A percentile compares a stretch with the other conserved stretches of the same genome.
Evolutionary conservation across 2,113 vertebrate genomes (phyloP).

Genomic region (Grus americana): DNA sequence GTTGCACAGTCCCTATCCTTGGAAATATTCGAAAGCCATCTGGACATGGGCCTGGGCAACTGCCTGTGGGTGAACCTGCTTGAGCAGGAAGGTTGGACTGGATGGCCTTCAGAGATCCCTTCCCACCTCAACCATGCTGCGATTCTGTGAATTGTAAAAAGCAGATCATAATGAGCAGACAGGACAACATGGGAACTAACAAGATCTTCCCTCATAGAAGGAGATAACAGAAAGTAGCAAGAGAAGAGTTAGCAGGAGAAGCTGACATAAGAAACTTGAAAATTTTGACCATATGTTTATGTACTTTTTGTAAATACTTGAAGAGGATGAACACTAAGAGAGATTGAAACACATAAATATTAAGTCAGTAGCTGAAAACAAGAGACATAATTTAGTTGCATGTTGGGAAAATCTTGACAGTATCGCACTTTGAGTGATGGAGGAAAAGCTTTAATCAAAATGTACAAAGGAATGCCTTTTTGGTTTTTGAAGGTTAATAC

Average conservation of each 20-base stretch:
- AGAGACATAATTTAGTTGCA: fast-evolving
- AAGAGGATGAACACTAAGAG: neutral
- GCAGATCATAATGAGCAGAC: neutral
- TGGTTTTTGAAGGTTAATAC: neutral
- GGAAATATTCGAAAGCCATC: neutral
- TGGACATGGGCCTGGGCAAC: neutral
- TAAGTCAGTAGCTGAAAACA: neutral
- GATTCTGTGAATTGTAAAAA: neutral
- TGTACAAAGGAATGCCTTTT: neutral
- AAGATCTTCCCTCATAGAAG: neutral
- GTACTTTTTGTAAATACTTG: neutral
- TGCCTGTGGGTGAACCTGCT: neutral
- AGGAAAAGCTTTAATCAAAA: neutral
- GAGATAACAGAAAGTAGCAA: neutral
- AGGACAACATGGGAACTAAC: neutral
- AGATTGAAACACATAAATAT: neutral
- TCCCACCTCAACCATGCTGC: neutral
- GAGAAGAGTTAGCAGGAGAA: neutral
- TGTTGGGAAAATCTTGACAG: neutral
- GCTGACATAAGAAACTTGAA: neutral
- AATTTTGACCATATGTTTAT: neutral
- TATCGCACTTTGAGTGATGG: neutral
- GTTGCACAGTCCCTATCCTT: neutral
- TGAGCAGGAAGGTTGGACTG: neutral
- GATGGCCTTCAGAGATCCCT: neutral